phyloP scores from a whole-genome alignment of 2,888 invertebrate genomes.

The Andrena haemorrhoa region DNA sequence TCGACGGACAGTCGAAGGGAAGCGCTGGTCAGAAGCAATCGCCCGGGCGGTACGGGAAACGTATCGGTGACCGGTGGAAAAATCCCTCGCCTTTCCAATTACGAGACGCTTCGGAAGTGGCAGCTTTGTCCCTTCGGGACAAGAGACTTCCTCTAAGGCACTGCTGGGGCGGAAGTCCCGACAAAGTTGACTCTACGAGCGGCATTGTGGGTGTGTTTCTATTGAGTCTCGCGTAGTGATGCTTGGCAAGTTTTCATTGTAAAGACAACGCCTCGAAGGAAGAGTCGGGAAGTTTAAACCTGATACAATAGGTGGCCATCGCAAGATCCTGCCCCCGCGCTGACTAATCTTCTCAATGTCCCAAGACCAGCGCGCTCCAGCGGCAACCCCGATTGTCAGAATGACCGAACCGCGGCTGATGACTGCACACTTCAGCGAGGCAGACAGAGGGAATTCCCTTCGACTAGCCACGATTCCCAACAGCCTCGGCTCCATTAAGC shows the following conservation, averaged over 20 bases:
- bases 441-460: too few species aligned
- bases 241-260: neutral
- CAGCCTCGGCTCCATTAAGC: too few species aligned
- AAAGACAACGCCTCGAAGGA: neutral
- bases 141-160: conserved; percentile 35
- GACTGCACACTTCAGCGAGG: too few species aligned
- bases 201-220: neutral
- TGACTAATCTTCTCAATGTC: too few species aligned
- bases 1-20: conserved; percentile 9
- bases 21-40: neutral
- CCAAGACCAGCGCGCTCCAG: too few species aligned
- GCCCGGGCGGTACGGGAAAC: conserved; percentile 17
- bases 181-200: conserved; percentile 26
- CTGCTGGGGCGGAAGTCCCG: neutral
- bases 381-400: too few species aligned
- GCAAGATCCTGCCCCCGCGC: too few species aligned
- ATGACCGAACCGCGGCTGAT: too few species aligned
- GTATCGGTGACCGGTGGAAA: conserved; percentile 48
- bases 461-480: too few species aligned
- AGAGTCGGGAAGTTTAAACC: neutral
- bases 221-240: neutral
- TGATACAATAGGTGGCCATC: too few species aligned
- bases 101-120: conserved; percentile 32
- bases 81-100: conserved; percentile 63
- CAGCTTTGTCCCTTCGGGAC: conserved; percentile 38